Conservation (phyloP, 2,113 vertebrate genomes). For the Pituophis catenifer region DNA sequence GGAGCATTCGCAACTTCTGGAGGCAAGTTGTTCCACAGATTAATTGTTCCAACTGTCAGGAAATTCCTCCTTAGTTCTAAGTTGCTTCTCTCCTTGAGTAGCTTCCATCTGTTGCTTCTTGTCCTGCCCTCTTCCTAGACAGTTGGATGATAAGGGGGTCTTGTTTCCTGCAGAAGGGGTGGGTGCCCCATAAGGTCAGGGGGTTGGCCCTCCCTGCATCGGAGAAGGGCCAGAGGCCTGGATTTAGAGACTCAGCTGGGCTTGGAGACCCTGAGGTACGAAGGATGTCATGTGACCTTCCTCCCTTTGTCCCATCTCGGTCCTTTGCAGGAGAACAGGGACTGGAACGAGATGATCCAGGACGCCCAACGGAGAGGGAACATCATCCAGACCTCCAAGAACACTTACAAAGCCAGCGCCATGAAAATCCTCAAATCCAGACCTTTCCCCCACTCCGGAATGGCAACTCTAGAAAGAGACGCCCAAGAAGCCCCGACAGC, state of each 20-base stretch:
- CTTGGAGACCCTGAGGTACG: too few species aligned
- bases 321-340: constrained; percentile 71
- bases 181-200: background rate
- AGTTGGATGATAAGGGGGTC: too few species aligned
- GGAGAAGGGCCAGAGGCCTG: background rate
- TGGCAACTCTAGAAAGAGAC: background rate
- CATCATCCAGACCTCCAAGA: constrained; percentile 70
- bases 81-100: too few species aligned
- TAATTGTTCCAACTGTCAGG: too few species aligned
- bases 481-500: background rate
- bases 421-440: constrained; percentile 74
- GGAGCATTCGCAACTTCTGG: too few species aligned
- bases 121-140: too few species aligned
- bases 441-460: background rate
- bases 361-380: constrained; percentile 75
- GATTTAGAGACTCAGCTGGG: background rate
- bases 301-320: background rate
- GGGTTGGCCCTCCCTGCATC: background rate
- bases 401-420: constrained; percentile 65
- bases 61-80: too few species aligned
- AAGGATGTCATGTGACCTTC: background rate
- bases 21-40: too few species aligned
- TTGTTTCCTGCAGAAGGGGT: background rate
- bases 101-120: too few species aligned
- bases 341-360: constrained; percentile 81